Base-by-base conservation (phyloP, 2,888 invertebrate species). In the Drosophila stalkeri region DNA sequence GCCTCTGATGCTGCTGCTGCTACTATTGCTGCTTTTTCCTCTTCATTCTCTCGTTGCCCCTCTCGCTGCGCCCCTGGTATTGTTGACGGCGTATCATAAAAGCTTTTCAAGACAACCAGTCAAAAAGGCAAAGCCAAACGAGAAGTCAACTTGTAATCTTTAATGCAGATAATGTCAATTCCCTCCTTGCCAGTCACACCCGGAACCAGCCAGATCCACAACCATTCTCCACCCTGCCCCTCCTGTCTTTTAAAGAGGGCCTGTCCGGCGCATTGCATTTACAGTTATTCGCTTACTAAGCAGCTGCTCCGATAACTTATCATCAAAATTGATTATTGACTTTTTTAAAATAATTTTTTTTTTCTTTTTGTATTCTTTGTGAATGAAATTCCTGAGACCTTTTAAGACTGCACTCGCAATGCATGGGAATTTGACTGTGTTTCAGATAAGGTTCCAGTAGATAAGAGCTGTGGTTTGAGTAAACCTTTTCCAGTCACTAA, bases 71-170 rank as follows among this genome's bases (percentile, higher is more conserved):
- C 44, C 61, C 9, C 54, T 11, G n/a, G 7, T 54, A 4, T 41
- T 37, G 31, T 69, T 54, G 65, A 64, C 70, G 81, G 73, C 81
- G 73, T 75, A 81, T 72, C 81, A 71, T 78, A 81, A 85, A 84
- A 78, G 64, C 81, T 86, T 86, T 89, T 86, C 89, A 84, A 84
- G 86, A 86, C 87, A 79, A 79, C 84, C 86, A 78, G 82, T 83
- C 83, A 82, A 80, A 82, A 80, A 54, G 71, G 47, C 67, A 77
- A 60, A 77, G 65, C 69, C 84, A 82, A 84, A 80, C 80, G 86
- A 83, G 84, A 82, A 86, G 86, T 86, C 82, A 80, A 86, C 84
- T 86, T 82, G 86, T 86, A 82, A 86, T 86, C 86, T 86, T 86
- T 80, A 82, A 80, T 75, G 82, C 82, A 86, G 86, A 86, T 89